These are phyloP conservation scores for Scelioninae gen. 2 DNA, from an alignment of 2,888 invertebrate genomes.

Conservation along the genomic window DNA sequence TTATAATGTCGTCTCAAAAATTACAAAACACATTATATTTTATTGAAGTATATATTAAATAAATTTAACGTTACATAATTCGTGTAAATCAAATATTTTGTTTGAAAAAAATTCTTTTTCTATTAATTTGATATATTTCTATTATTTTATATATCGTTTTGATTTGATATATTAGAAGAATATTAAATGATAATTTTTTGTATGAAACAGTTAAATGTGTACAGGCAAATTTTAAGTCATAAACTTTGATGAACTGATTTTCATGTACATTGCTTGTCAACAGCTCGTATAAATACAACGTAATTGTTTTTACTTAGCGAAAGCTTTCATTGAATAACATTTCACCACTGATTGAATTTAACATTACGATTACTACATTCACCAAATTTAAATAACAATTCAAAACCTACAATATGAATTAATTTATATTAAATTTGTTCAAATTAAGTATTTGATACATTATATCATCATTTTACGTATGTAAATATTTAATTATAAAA, in stretches of 20 bases:
- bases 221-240: conserved; percentile 1
- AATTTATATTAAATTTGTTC: neutral
- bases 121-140: too few relatives aligned
- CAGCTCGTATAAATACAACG: neutral
- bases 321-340: neutral
- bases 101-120: neutral
- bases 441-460: neutral
- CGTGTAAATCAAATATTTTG: neutral
- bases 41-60: too few relatives aligned
- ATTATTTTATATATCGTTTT: neutral
- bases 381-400: neutral
- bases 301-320: neutral
- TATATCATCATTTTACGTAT: neutral
- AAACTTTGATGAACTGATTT: neutral
- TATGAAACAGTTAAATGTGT: conserved; percentile 5
- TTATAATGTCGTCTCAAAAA: too few relatives aligned
- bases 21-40: too few relatives aligned
- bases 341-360: neutral
- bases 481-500: neutral
- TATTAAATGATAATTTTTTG: neutral
- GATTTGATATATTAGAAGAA: neutral
- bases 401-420: too few relatives aligned
- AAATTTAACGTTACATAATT: neutral
- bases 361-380: neutral
- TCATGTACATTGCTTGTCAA: neutral